Evolutionary conservation across 2,797 vertebrate species (phyloP), one percentile per base, ranked within the genome.

Genomic region (Enteromius radiatus): DNA sequence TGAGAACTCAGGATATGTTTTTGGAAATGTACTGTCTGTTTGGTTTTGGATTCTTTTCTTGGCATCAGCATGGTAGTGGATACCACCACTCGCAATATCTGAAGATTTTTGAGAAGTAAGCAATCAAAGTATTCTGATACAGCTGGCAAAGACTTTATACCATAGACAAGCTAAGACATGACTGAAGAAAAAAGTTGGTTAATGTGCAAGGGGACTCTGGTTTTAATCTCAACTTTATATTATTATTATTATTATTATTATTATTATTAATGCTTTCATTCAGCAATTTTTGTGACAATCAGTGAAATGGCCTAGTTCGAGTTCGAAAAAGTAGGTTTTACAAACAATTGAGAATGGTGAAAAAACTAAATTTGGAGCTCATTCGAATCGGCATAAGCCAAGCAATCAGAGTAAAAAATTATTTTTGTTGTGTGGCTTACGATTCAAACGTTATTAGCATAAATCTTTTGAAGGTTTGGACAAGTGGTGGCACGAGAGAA

Each of bases 11-110:
- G 54, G 36, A 59, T 43, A 23, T 61, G 54, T 76, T 76, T 76
- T 43, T 19, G 4, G 41, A 17, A 75, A 56, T 56, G 38, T 41
- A 63, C 56, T 76, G 54, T 41, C 14, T 76, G 23, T 76, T 76
- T 76, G n/a, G 36, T 43, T 61, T 61, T 81, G 79, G n/a, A 71
- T 81, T 61, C 9, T 59, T 45, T 28, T 81, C 49, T 73, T 70
- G 54, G 59, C 52, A 75, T 54, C 28, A 23, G 43, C 17, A 14
- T 17, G 21, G 31, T 28, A 47, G 59, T 33, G 28, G 36, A 76
- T 76, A 59, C 19, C 11, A 74, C 14, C 52, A 23, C 31, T 56
- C n/a, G n/a, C 33, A 75, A 59, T 75, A 56, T 59, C 33, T 75
- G 73, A 59, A 26, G 21, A 26, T 41, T 38, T 56, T 17, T 75